Conservation (phyloP, 2,113 vertebrate species). For the Orycteropus afer region DNA sequence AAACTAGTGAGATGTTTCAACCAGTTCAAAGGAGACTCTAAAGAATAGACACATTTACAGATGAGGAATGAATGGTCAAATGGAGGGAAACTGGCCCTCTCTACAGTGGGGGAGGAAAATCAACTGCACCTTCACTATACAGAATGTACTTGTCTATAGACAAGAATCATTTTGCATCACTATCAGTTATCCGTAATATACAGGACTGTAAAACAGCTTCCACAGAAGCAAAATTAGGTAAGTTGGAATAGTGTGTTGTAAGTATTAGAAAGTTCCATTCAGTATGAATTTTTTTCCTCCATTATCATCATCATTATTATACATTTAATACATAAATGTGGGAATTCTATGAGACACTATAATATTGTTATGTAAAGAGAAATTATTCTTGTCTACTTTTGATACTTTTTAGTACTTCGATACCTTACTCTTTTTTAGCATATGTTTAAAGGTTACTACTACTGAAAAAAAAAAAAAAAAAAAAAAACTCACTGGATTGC, state of each 20-base stretch:
- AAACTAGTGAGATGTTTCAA: not conserved
- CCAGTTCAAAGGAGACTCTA: not conserved
- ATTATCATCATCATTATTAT: not conserved
- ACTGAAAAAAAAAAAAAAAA: too few species aligned
- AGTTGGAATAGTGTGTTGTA: not conserved
- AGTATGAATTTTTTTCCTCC: not conserved
- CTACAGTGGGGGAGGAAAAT: not conserved
- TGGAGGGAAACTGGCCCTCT: not conserved
- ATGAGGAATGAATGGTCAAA: not conserved
- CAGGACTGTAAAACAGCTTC: not conserved
- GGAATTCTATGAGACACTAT: not conserved
- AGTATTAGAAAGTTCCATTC: too few species aligned
- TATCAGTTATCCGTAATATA: not conserved
- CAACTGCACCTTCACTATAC: not conserved
- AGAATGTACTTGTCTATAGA: not conserved
- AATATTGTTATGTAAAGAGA: not conserved
- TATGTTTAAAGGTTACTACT: not conserved
- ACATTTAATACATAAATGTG: not conserved
- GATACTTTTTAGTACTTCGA: not conserved
- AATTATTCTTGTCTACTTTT: not conserved
- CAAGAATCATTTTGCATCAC: not conserved
- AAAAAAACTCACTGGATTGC: too few species aligned
- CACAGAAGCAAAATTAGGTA: not conserved
- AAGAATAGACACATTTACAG: not conserved
- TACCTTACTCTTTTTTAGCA: not conserved